Evolutionary conservation across 2,888 invertebrate genomes (phyloP), one percentile per base, ranked within the genome.

Genomic region (Rambutsinella grinnellia): DNA sequence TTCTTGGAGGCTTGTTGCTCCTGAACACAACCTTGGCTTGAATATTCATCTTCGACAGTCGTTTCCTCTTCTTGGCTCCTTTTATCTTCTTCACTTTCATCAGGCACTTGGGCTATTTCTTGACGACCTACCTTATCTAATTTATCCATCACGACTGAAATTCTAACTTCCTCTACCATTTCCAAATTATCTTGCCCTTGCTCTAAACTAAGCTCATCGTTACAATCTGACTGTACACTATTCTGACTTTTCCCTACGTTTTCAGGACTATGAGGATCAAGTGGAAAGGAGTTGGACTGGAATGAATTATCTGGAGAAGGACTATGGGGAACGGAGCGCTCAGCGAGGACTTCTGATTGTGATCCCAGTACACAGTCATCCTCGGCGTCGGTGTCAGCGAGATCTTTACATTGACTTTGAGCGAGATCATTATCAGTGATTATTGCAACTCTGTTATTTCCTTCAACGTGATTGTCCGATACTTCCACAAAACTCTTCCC

Each of bases 1-100:
- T 57, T 57, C n/a, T 44, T 1, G 3, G 19, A 24, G 13, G 10
- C 57, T 57, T 57, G 49, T n/a, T 49, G 49, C 6, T 13, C 27
- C 60, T 74, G 74, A 74, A 74, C 74, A 74, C 74, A 61, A 53
- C 15, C n/a, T 61, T 60, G 74, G 67, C 44, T 67, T 57, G 57
- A n/a, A n/a, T n/a, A n/a, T 15, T 49, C 19, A n/a, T n/a, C n/a
- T n/a, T n/a, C n/a, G n/a, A 19, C 23, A 54, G 6, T 21, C 6
- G 3, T 54, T 19, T 54, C 54, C 3, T 54, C 15, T 54, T 54
- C 54, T n/a, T n/a, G n/a, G n/a, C n/a, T n/a, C 19, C 21, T 19
- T 54, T 54, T 23, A 15, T 21, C 54, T 54, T 54, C 54, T 36
- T 36, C 36, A 36, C 36, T 36, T 36, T 36, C 5, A 36, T 36